Conservation (phyloP, 2,113 vertebrate species). For the Anarhynchus alexandrinus region DNA sequence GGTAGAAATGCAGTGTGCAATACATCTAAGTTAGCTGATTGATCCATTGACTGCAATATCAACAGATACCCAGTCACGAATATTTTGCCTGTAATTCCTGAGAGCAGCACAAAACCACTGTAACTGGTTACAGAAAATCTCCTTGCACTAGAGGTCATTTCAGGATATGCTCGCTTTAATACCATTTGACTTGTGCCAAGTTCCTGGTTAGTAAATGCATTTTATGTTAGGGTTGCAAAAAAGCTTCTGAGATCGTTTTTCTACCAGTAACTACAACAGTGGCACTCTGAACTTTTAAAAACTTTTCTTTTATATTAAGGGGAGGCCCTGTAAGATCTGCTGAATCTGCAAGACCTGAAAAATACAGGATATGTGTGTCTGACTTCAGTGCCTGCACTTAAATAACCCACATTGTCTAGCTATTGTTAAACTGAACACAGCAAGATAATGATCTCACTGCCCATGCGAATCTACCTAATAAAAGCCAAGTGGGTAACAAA, state of each 20-base stretch:
- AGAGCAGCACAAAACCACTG: conserved; percentile 8
- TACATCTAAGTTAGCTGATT: neutral
- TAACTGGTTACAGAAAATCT: conserved; percentile 45
- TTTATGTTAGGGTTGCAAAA: conserved; percentile 41
- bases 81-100: neutral
- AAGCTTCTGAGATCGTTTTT: neutral
- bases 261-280: neutral
- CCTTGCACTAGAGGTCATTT: conserved; percentile 67
- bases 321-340: conserved; percentile 66
- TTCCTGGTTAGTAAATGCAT: conserved; percentile 70
- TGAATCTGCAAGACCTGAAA: conserved; percentile 73
- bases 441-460: conserved; percentile 52
- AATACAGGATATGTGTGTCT: conserved; percentile 76
- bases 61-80: neutral
- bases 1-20: neutral
- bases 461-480: neutral
- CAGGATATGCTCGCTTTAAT: conserved; percentile 63
- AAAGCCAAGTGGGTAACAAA: conserved; percentile 22
- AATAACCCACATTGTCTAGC: conserved; percentile 75
- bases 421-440: conserved; percentile 57
- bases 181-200: conserved; percentile 49
- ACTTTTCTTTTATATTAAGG: conserved; percentile 68
- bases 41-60: neutral
- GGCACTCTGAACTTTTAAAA: conserved; percentile 53
- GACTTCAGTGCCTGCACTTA: conserved; percentile 78